Evolutionary conservation across 2,113 vertebrate genomes (phyloP).

Genomic region (Colaptes auratus): DNA sequence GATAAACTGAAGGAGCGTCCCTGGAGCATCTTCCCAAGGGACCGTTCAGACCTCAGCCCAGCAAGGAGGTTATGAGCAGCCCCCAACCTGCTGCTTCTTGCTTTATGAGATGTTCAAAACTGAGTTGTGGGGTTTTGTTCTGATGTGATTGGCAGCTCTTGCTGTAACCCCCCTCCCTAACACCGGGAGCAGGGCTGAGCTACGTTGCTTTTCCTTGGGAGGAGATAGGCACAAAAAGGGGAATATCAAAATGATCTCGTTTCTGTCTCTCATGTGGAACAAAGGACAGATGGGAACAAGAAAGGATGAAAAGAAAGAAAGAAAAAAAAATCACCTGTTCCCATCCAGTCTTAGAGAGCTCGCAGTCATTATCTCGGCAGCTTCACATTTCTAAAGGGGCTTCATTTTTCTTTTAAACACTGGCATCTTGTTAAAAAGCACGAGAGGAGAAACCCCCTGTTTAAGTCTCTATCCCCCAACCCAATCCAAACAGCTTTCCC

Average conservation of each 20-base stretch:
- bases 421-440: conserved; percentile 30
- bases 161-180: background rate
- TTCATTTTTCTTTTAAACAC: conserved; percentile 52
- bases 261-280: conserved; percentile 50
- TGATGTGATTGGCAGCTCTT: background rate
- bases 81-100: rapidly evolving
- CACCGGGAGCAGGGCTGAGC: background rate
- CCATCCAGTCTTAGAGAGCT: conserved; percentile 29
- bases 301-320: background rate
- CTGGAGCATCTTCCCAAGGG: background rate
- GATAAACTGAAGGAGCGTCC: background rate
- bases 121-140: background rate
- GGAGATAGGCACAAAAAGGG: background rate
- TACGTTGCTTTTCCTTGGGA: background rate
- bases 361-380: conserved; percentile 28
- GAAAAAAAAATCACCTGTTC: conserved; percentile 39
- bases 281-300: conserved; percentile 26
- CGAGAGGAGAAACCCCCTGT: background rate
- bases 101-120: rapidly evolving
- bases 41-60: rapidly evolving
- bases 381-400: conserved; percentile 55
- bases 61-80: rapidly evolving
- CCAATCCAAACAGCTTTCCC: background rate
- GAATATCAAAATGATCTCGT: conserved; percentile 64
- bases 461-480: background rate